A percentile compares a stretch with the other conserved stretches of the same genome.
Conservation (phyloP, 2,888 invertebrate species). For the Drosophila meridiana region DNA sequence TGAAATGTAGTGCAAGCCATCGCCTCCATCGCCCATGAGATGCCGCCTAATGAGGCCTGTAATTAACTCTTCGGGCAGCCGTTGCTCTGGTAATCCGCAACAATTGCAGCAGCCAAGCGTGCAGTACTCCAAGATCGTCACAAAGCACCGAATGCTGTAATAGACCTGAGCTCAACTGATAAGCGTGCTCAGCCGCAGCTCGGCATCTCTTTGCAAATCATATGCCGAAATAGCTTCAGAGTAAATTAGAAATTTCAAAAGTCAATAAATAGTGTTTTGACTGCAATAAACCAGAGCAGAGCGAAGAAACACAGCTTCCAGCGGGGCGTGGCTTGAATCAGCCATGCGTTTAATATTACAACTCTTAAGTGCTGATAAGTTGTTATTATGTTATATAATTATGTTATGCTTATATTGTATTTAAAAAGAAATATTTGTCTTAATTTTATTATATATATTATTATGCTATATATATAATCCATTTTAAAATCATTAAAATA, state of each 20-base stretch:
- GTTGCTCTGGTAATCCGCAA: slow-evolving; percentile 19
- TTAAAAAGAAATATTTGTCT: no score
- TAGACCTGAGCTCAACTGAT: neutral
- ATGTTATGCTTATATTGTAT: neutral
- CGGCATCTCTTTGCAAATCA: neutral
- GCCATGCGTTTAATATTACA: neutral
- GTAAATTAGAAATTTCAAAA: slow-evolving; percentile 1
- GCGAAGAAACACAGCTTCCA: neutral
- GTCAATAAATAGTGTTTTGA: neutral
- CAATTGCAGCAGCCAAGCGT: slow-evolving; percentile 48
- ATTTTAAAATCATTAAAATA: no score
- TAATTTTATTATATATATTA: no score
- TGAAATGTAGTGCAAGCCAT: neutral
- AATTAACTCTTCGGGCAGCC: slow-evolving; percentile 42
- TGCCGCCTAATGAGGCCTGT: slow-evolving; percentile 67
- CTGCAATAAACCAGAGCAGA: neutral
- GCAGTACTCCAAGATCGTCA: slow-evolving; percentile 8
- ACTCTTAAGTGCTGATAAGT: neutral
- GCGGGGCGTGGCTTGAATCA: neutral
- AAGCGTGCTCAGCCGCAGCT: slow-evolving; percentile 1
- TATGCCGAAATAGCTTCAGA: neutral
- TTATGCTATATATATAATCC: no score
- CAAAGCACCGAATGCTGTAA: neutral
- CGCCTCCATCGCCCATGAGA: slow-evolving; percentile 1
- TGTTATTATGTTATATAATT: neutral